phyloP scores from a whole-genome alignment of 2,888 invertebrate genomes.

The Acrobasis suavella region DNA sequence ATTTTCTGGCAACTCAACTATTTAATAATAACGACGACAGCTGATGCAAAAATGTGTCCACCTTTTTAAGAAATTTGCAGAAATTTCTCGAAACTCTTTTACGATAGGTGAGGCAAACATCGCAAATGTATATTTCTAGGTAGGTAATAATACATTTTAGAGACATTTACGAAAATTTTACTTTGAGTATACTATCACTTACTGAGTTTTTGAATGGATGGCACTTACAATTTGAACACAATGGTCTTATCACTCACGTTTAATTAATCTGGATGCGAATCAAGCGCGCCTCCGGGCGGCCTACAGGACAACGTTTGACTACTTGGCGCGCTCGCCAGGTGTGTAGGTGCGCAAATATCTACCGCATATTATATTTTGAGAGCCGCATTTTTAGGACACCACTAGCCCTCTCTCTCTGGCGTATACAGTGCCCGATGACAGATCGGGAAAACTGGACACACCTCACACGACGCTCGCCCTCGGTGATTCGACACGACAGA shows the following conservation, averaged over 20 bases:
- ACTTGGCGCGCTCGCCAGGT: slow-evolving; percentile 66
- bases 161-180: neutral
- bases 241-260: slow-evolving; percentile 54
- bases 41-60: neutral
- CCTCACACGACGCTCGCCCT: slow-evolving; percentile 28
- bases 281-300: slow-evolving; percentile 49
- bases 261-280: slow-evolving; percentile 41
- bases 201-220: neutral
- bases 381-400: slow-evolving; percentile 58
- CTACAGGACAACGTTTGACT: slow-evolving; percentile 59
- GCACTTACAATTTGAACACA: slow-evolving; percentile 25
- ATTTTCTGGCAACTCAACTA: no score
- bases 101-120: neutral
- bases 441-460: slow-evolving; percentile 34
- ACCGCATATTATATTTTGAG: slow-evolving; percentile 71
- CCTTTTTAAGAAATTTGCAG: neutral
- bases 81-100: neutral
- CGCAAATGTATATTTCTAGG: neutral
- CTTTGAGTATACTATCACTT: neutral
- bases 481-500: slow-evolving; percentile 11
- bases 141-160: neutral
- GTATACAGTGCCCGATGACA: slow-evolving; percentile 33
- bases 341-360: slow-evolving; percentile 59
- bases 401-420: slow-evolving; percentile 48
- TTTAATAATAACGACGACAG: no score